Conservation (phyloP, 2,888 invertebrate species). For the Nymphalis urticae region DNA sequence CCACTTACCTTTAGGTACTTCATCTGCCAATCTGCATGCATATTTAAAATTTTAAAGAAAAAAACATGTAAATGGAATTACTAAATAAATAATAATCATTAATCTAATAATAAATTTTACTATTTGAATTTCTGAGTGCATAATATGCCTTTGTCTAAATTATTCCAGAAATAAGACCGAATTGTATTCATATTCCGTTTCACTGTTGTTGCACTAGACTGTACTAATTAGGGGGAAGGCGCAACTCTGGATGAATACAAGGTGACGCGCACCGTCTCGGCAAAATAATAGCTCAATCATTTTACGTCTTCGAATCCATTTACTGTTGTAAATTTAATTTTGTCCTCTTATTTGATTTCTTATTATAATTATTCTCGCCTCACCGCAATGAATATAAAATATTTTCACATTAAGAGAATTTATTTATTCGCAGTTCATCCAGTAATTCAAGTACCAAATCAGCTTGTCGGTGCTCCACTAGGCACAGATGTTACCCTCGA, state of each 20-base stretch:
- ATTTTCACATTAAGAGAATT: not conserved
- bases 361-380: not conserved
- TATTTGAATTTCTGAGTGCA: no score
- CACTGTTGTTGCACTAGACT: conserved; percentile 15
- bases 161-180: no score
- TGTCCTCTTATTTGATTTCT: conserved; percentile 10
- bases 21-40: no score
- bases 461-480: conserved; percentile 93
- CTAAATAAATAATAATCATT: no score
- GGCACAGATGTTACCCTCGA: conserved; percentile 93
- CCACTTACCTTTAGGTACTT: no score
- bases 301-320: conserved; percentile 19
- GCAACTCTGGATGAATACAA: conserved; percentile 19
- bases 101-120: no score
- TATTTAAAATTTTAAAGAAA: no score
- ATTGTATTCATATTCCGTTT: conserved; percentile 5
- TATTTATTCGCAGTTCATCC: conserved; percentile 86
- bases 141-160: no score
- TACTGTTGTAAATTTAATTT: conserved; percentile 14
- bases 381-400: not conserved
- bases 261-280: conserved; percentile 18
- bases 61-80: no score
- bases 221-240: conserved; percentile 22
- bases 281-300: conserved; percentile 26
- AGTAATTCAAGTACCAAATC: conserved; percentile 94